These are phyloP conservation scores for Sebastes trivittatus DNA, from an alignment of 2,797 vertebrate genomes.

Conservation along the genomic window DNA sequence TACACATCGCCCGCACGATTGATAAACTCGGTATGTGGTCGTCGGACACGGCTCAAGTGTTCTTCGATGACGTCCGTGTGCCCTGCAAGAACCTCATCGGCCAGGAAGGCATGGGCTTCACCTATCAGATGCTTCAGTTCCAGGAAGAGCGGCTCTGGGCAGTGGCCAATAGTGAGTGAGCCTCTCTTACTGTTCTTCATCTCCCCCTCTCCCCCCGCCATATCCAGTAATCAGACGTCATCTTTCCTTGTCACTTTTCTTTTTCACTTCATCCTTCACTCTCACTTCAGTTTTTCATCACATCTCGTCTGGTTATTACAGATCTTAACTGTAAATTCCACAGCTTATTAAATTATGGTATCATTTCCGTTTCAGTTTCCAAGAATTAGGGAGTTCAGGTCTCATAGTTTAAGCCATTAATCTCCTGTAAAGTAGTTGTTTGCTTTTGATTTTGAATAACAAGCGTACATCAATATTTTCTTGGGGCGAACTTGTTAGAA, in stretches of 20 bases:
- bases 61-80: conserved; percentile 88
- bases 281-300: not conserved
- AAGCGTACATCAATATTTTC: conserved; percentile 9
- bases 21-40: conserved; percentile 89
- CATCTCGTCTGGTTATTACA: not conserved
- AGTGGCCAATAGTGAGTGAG: conserved; percentile 83
- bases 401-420: not conserved
- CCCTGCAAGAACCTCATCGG: conserved; percentile 87
- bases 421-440: conserved; percentile 3
- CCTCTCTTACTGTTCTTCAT: not conserved
- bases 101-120: conserved; percentile 91
- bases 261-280: not conserved
- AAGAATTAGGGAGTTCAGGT: conserved; percentile 7
- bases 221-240: not conserved
- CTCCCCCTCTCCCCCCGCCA: not conserved
- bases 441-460: not conserved
- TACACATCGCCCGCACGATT: conserved; percentile 88
- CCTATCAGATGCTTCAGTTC: conserved; percentile 92
- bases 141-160: conserved; percentile 89
- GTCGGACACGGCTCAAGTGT: conserved; percentile 87
- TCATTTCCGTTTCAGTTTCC: not conserved
- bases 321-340: not conserved
- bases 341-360: not conserved
- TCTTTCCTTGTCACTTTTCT: not conserved
- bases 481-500: not conserved